Evolutionary conservation across 35 echinoderm and acorn worm species (phyloP), one percentile per base, ranked within the genome.

Genomic region (Holothuria glaberrima): DNA sequence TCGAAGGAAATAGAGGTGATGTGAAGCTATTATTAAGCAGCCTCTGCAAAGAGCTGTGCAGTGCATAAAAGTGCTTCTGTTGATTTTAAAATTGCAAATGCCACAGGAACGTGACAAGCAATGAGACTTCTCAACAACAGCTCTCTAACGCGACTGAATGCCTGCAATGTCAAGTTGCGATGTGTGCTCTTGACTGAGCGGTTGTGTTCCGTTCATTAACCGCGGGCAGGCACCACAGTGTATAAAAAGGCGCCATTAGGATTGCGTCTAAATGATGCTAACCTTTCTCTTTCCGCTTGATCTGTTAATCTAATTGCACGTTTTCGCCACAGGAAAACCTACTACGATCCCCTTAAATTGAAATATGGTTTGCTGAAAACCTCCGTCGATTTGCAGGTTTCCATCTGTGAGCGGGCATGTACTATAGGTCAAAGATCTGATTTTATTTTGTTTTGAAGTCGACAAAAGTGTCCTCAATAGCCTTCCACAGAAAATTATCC

Each of bases 1-100:
- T 78, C 74, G 21, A 21, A 78, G 74, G 74, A 48, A n/a, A 78
- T 78, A 41, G 74, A 78, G 29, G 74, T 78, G 38, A 30, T 21
- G 19, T 48, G 50, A 78, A 50, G 74, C 74, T 78, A 48, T 78
- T 78, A 78, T 78, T 78, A 48, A 25, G 74, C 74, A 78, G 44
- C 74, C 20, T 48, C 44, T 16, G 22, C 44, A 48, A 45, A 78
- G 38, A 52, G 74, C 44, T 48, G 3, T 78, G 74, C 74, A 52
- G 74, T 78, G 38, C 74, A 78, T 78, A 22, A 78, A 78, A 78
- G 74, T 78, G 50, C 74, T 78, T 78, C 74, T 78, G 74, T 78
- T 78, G 74, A 78, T 78, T 78, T 78, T 78, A 78, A 78, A 78
- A 78, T 78, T 78, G 74, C 74, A 78, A 78, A 78, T 54, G 74